A percentile compares a stretch with the other conserved stretches of the same genome.
Evolutionary conservation across 1,140 invertebrate species (phyloP).

Genomic region (Apolygus lucorum): DNA sequence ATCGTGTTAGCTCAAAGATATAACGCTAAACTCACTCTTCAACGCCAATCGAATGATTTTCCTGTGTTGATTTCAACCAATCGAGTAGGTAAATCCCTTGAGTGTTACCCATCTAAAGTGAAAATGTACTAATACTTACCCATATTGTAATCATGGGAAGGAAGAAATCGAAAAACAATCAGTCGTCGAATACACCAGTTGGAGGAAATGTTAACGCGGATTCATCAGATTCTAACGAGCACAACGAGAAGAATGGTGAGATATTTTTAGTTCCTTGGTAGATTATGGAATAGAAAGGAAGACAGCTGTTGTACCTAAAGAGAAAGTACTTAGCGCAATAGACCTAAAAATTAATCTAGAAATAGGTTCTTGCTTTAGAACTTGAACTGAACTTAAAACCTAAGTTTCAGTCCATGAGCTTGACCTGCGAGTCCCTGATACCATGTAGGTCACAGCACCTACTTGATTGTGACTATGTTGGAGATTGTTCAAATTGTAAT

Average conservation of each 20-base stretch:
- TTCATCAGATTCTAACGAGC: constrained; percentile 23
- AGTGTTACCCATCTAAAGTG: too few relatives aligned
- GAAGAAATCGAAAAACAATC: background rate
- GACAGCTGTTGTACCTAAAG: background rate
- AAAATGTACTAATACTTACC: too few relatives aligned
- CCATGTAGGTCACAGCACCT: background rate
- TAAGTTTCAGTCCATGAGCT: background rate
- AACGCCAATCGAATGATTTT: too few relatives aligned
- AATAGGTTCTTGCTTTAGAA: background rate
- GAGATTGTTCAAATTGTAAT: too few relatives aligned
- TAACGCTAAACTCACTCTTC: too few relatives aligned
- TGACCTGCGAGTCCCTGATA: background rate
- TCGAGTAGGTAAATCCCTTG: too few relatives aligned
- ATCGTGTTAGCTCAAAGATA: too few relatives aligned
- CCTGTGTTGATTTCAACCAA: too few relatives aligned
- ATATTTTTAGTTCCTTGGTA: background rate
- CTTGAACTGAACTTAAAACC: background rate
- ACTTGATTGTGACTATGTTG: too few relatives aligned
- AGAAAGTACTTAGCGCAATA: background rate
- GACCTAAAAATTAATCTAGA: background rate
- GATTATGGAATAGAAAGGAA: background rate
- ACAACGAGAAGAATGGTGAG: background rate
- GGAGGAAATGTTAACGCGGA: constrained; percentile 16
- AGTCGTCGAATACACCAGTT: background rate
- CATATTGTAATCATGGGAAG: background rate